Base-by-base conservation (phyloP, 2,113 vertebrate species). In the Sclerurus mexicanus region DNA sequence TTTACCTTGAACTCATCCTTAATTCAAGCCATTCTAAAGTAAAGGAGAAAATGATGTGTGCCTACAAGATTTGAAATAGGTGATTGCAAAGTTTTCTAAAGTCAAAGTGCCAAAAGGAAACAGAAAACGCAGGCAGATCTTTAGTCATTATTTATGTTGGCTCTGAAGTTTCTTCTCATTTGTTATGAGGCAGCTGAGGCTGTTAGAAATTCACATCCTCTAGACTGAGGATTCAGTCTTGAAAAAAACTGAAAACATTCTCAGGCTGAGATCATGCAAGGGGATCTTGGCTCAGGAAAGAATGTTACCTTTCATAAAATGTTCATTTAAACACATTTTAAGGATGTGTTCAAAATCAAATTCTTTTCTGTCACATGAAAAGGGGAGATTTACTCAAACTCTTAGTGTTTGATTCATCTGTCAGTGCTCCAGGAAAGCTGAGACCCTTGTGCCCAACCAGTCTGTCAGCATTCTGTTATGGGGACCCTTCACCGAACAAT, bases 111-210 rank as follows among this genome's bases (percentile, higher is more conserved):
- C 35, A 86, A 88, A 90, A 80, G 39, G 22, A 93, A 90, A 90
- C 7, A 27, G 67, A 92, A 94, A 92, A 83, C 0, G 0, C 23
- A 47, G 30, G 23, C 50, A 59, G 59, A 42, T 46, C 55, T 90
- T 80, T 67, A 25, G 46, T 77, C 59, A 63, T 93, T 90, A 90
- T 86, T 95, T 94, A 90, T 86, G 39, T 71, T 84, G 86, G 33
- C 27, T 93, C 80, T 88, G 59, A 91, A 84, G 50, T 71, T 95
- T 90, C 79, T 88, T 90, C 68, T 90, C n/a, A 28, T 10, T 3
- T 42, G 42, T 93, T 67, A 81, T 21, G 33, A 92, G 52, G 33
- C 75, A 84, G 37, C 33, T 69, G 39, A 80, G 42, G 74, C n/a
- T 59, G 42, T 30, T 60, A 67, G 66, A 83, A 93, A 69, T 76